phyloP scores from a whole-genome alignment of 2,113 vertebrate genomes.

The Xiphias gladius region DNA sequence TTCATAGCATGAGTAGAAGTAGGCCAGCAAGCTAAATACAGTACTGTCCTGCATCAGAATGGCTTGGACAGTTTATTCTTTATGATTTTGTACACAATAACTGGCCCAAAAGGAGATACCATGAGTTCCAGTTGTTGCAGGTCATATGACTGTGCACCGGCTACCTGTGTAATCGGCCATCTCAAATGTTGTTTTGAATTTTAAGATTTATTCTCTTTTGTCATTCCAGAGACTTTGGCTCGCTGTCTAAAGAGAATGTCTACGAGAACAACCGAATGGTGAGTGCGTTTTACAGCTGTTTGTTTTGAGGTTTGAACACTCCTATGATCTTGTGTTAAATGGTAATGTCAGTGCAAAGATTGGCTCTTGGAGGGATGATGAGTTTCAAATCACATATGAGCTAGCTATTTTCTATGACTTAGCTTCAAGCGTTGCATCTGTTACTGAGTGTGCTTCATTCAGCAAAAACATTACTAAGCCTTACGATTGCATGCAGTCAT shows the following conservation, averaged over 20 bases:
- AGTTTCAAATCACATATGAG: not conserved
- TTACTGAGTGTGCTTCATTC: not conserved
- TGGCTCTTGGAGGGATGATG: not conserved
- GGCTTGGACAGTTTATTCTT: not conserved
- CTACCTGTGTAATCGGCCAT: not conserved
- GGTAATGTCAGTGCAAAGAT: not conserved
- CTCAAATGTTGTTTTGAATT: not conserved
- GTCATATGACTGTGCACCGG: not conserved
- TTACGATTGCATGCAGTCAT: constrained; percentile 2
- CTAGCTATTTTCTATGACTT: not conserved
- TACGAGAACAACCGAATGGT: constrained; percentile 98
- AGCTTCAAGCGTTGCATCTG: not conserved
- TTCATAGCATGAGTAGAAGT: constrained; percentile 45
- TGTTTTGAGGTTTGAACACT: not conserved
- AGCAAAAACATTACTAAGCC: not conserved
- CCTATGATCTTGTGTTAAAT: not conserved
- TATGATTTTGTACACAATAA: not conserved
- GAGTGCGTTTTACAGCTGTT: constrained; percentile 78
- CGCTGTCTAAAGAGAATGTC: constrained; percentile 95
- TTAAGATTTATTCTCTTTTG: constrained; percentile 39
- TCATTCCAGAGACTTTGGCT: constrained; percentile 92
- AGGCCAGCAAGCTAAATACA: constrained; percentile 48
- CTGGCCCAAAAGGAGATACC: not conserved
- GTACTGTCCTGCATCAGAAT: not conserved
- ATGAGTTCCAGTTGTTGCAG: not conserved